Conservation (phyloP, 1,140 invertebrate genomes). For the Brachionus manjavacas region DNA sequence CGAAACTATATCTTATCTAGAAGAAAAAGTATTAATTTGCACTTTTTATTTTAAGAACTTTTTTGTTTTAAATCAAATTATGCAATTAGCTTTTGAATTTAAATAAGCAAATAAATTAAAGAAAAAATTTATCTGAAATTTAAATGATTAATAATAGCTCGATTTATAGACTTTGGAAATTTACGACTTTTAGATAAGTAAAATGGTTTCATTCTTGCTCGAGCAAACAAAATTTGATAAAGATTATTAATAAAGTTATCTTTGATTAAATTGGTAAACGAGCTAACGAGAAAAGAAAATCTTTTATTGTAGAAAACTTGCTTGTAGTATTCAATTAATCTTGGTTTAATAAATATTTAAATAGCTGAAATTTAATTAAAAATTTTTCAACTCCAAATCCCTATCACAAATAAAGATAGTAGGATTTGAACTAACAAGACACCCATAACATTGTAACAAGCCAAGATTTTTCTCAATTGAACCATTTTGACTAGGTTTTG, state of each 20-base stretch:
- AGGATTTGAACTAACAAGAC: background rate
- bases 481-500: background rate
- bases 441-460: background rate
- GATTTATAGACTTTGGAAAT: background rate
- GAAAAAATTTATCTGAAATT: background rate
- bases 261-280: background rate
- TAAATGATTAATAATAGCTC: background rate
- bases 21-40: background rate
- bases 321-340: background rate
- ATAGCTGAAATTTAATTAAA: background rate
- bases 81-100: background rate
- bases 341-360: background rate
- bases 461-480: background rate
- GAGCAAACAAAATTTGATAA: background rate
- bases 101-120: background rate
- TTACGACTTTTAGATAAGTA: background rate
- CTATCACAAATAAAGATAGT: background rate
- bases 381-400: background rate
- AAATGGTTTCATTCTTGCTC: background rate
- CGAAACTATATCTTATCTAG: background rate
- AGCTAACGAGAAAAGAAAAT: background rate
- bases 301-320: background rate
- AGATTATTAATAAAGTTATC: background rate
- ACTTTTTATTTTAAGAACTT: background rate
- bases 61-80: background rate